These are phyloP conservation scores for Pocillopora meandrina DNA, from an alignment of 92 coral and sea anemone genomes.

Conservation along the genomic window DNA sequence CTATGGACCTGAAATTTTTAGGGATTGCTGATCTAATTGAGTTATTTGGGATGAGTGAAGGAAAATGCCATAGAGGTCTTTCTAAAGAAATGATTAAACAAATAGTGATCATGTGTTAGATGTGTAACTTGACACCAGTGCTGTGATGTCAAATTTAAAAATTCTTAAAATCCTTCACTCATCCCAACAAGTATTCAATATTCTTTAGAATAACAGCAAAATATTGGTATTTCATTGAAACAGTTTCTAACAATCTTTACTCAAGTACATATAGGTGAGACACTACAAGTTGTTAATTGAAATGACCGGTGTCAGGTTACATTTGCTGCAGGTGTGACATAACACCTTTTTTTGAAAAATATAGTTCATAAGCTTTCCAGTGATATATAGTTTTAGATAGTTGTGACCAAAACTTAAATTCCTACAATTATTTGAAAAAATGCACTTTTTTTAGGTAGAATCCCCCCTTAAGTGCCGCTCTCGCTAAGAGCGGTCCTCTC, in stretches of 20 bases:
- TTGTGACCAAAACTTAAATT: too few species aligned
- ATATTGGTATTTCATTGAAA: neutral
- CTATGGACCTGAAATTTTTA: too few species aligned
- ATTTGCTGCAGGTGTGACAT: neutral
- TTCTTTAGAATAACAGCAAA: constrained; percentile 6
- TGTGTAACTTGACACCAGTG: constrained; percentile 9
- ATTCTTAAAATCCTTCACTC: neutral
- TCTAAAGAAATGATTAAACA: constrained; percentile 1
- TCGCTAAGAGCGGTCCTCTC: too few species aligned
- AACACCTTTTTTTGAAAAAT: constrained; percentile 3
- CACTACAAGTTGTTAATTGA: neutral
- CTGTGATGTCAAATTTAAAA: constrained; percentile 5
- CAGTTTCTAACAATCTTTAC: too few species aligned
- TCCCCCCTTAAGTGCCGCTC: neutral
- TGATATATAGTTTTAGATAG: constrained; percentile 2
- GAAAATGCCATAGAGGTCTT: neutral
- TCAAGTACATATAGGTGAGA: constrained; percentile 4
- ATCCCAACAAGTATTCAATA: constrained; percentile 2
- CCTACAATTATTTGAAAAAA: too few species aligned
- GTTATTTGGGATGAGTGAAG: constrained; percentile 5
- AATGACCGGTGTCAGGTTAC: constrained; percentile 15
- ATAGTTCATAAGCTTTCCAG: constrained; percentile 15
- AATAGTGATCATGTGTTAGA: constrained; percentile 1
- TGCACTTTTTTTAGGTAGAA: constrained; percentile 2
- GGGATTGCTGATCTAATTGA: too few species aligned